Base-by-base conservation (phyloP, 1,140 invertebrate species). In the Glossosoma conforme region DNA sequence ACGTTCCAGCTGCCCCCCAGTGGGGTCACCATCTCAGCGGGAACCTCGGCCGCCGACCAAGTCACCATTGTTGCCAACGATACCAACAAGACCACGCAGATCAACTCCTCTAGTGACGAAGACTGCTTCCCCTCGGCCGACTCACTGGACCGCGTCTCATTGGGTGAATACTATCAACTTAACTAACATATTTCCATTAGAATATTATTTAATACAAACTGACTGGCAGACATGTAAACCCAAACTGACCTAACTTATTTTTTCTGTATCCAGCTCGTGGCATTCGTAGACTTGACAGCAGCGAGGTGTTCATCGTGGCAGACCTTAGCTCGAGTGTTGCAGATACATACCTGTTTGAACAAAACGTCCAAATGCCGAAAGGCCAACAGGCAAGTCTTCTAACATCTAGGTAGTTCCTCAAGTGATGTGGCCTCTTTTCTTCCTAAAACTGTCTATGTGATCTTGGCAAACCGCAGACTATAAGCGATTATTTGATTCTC, bases 51-150 rank as follows among this genome's bases (percentile, higher is more conserved):
- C 2, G 17, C 37, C 14, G 76, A 80, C 64, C 85, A 89, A 61
- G 87, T 89, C 14, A 78, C 88, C 0, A 87, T 89, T 18, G 83
- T 89, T 2, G 80, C 86, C 1, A 87, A 88, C 48, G 84, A 85
- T 56, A 79, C 77, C 1, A 86, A 84, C 56, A 85, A 85, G 65
- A 56, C 43, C 2, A 79, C 76, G 52, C 47, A 18, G 18, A 15
- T 18, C 18, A 38, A 17, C 5, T 85, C 79, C 8, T 87, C 85
- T 1, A 81, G 79, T 0, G 83, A 87, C 55, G 84, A 87, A 40
- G 84, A 87, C 55, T 82, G 81, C 58, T 72, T 74, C 65, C 67
- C 70, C 17, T 86, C 83, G 40, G 66, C 87, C 33, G 85, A 89
- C 65, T 86, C 84, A 36, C 64, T 88, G 8, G 86, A 87, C 54